Percentiles rank a stretch among this genome's conserved stretches.
Evolutionary conservation across 2,113 vertebrate species (phyloP).

Genomic region (Apteryx owenii): DNA sequence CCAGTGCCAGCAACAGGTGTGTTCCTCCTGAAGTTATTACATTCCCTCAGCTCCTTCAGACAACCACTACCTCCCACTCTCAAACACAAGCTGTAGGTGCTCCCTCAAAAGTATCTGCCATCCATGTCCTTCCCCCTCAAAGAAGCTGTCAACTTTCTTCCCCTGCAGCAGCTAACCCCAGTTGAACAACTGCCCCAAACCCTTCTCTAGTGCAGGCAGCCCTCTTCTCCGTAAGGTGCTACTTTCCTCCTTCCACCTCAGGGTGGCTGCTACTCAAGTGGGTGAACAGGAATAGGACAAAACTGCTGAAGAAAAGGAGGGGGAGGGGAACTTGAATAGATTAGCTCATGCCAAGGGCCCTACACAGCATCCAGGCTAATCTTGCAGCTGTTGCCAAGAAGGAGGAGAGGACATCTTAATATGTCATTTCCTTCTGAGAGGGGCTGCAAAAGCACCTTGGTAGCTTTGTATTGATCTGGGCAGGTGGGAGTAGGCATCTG

Average conservation of each 20-base stretch:
- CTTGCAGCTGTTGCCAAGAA: too few relatives aligned
- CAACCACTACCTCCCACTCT: not conserved
- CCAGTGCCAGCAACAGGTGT: rapidly evolving
- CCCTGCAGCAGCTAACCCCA: not conserved
- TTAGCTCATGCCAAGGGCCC: too few relatives aligned
- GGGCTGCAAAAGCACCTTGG: too few relatives aligned
- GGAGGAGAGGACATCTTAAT: too few relatives aligned
- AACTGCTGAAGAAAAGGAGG: too few relatives aligned
- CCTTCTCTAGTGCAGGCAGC: not conserved
- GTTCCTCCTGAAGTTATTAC: not conserved
- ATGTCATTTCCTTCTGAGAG: too few relatives aligned
- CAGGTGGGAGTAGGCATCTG: not conserved
- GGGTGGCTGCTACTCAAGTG: not conserved
- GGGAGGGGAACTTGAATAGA: too few relatives aligned
- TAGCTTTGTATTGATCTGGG: too few relatives aligned
- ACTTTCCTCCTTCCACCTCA: not conserved
- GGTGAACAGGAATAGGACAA: not conserved
- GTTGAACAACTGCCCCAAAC: not conserved
- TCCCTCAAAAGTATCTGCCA: not conserved
- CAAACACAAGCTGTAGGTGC: not conserved
- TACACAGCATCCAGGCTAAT: too few relatives aligned
- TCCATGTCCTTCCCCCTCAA: rapidly evolving
- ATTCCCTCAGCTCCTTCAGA: not conserved
- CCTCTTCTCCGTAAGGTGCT: not conserved
- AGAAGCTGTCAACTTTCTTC: not conserved